Conservation (phyloP, 2,113 vertebrate species). For the Burhinus bistriatus region DNA sequence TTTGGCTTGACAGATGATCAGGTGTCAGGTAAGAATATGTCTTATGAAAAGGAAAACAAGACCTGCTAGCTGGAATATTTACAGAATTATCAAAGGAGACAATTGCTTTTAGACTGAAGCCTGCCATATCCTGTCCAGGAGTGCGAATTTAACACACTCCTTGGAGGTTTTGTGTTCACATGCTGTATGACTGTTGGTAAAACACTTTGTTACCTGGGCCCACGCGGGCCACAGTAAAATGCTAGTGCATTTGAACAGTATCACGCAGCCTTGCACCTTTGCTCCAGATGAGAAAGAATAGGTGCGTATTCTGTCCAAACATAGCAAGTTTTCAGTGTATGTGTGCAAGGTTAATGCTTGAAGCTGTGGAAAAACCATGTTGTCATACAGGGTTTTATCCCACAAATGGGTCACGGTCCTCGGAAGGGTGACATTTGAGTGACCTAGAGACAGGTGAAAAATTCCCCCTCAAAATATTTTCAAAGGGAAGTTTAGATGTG, state of each 20-base stretch:
- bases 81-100: not conserved
- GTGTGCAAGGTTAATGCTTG: not conserved
- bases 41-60: not conserved
- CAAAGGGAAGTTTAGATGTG: not conserved
- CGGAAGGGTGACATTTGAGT: not conserved
- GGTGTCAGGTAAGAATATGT: constrained; percentile 81
- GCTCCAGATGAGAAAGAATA: not conserved
- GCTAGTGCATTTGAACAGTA: not conserved
- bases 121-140: not conserved
- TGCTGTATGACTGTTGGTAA: not conserved
- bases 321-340: not conserved
- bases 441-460: not conserved
- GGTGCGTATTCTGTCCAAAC: not conserved
- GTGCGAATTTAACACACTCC: not conserved
- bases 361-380: not conserved
- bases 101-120: not conserved
- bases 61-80: not conserved
- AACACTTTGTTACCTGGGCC: not conserved
- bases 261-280: not conserved
- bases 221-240: not conserved
- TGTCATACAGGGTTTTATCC: not conserved
- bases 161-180: not conserved
- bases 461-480: not conserved
- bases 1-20: constrained; percentile 95
- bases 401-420: not conserved